These are phyloP conservation scores for Serranus cabrilla DNA, from an alignment of 2,797 vertebrate genomes.

Conservation along the genomic window DNA sequence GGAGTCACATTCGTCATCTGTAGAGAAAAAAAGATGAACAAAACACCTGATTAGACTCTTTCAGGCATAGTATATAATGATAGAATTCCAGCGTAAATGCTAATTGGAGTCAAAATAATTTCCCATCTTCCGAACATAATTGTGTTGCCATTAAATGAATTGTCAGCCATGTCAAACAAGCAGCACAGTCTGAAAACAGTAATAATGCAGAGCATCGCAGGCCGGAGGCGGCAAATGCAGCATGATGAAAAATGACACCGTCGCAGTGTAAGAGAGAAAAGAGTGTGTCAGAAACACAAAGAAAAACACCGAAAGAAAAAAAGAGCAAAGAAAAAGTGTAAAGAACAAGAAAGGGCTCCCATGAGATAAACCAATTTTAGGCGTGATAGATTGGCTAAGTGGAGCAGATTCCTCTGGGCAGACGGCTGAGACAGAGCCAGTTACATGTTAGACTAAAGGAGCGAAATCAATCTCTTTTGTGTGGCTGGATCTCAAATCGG, in stretches of 20 bases:
- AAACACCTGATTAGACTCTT: background rate
- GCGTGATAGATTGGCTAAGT: conserved; percentile 54
- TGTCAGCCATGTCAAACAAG: conserved; percentile 19
- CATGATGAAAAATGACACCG: conserved; percentile 40
- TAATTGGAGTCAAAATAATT: background rate
- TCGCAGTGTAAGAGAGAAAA: conserved; percentile 15
- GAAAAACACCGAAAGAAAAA: conserved; percentile 21
- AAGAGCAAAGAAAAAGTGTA: conserved; percentile 23
- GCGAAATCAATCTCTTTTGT: conserved; percentile 18
- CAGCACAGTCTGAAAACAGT: conserved; percentile 8
- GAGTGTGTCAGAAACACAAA: conserved; percentile 31
- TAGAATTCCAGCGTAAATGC: conserved; percentile 2
- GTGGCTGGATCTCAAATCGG: conserved; percentile 20
- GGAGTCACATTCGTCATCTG: conserved; percentile 94
- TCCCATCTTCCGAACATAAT: conserved; percentile 9
- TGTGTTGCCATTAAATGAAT: conserved; percentile 13
- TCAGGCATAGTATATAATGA: background rate
- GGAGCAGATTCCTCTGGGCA: conserved; percentile 54
- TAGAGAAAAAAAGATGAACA: conserved; percentile 6
- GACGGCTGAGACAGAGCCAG: conserved; percentile 45
- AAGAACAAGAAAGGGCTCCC: conserved; percentile 25
- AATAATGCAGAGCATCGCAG: background rate
- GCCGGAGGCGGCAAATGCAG: conserved; percentile 17
- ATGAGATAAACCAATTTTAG: conserved; percentile 61
- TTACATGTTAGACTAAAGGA: conserved; percentile 27